Percentiles rank a stretch among this genome's conserved stretches.
Evolutionary conservation across 1,140 invertebrate genomes (phyloP).

Genomic region (Bombus polaris): DNA sequence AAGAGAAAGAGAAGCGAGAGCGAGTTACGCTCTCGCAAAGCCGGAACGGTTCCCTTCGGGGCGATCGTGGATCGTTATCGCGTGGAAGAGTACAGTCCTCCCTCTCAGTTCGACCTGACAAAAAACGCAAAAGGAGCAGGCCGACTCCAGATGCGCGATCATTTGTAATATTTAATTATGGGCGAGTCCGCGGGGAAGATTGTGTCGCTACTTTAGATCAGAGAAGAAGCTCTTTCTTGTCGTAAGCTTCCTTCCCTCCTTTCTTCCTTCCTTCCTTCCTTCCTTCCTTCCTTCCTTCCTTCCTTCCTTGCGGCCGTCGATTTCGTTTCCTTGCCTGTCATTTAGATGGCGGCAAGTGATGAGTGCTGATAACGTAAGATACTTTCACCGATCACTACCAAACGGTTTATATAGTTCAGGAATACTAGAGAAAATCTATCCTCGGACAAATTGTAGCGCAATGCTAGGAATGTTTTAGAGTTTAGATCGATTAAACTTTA

Average conservation of each 20-base stretch:
- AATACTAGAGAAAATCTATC: neutral
- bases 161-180: slow-evolving; percentile 71
- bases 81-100: slow-evolving; percentile 47
- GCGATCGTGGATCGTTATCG: slow-evolving; percentile 63
- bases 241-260: neutral
- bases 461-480: too few species aligned
- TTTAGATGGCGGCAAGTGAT: neutral
- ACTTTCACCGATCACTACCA: neutral
- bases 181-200: slow-evolving; percentile 51
- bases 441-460: neutral
- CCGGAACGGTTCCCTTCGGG: slow-evolving; percentile 63
- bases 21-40: slow-evolving; percentile 58
- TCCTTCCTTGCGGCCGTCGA: neutral
- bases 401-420: too few species aligned
- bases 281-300: neutral
- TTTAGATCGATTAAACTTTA: neutral
- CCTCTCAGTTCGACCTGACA: slow-evolving; percentile 19
- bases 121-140: slow-evolving; percentile 53
- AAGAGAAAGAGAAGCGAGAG: slow-evolving; percentile 30
- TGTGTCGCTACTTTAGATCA: slow-evolving; percentile 41
- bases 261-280: neutral
- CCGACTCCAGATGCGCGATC: slow-evolving; percentile 56
- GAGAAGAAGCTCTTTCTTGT: neutral
- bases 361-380: neutral
- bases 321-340: neutral